phyloP scores from a whole-genome alignment of 2,113 vertebrate genomes.

The Nibea coibor region DNA sequence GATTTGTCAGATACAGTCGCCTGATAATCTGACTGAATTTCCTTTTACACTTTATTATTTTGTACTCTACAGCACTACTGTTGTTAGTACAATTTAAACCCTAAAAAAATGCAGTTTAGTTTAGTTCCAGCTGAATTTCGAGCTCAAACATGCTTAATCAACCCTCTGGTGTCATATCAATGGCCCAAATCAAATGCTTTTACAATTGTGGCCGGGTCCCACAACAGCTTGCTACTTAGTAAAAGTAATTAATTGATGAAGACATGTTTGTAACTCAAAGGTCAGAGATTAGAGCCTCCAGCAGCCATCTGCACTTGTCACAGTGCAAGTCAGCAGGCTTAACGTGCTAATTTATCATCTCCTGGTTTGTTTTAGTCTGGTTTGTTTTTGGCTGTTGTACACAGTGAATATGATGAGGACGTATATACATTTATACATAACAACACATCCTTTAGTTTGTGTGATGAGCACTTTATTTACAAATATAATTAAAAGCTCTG shows the following conservation, averaged over 20 bases:
- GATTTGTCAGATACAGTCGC: not conserved
- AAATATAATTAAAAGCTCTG: conserved; percentile 99
- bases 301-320: not conserved
- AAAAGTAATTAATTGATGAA: not conserved
- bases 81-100: not conserved
- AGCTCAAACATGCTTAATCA: not conserved
- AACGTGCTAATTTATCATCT: not conserved
- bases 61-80: too few relatives aligned
- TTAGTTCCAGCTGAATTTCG: not conserved
- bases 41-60: not conserved
- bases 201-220: too few relatives aligned
- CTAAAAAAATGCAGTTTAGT: not conserved
- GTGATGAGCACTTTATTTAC: conserved; percentile 99
- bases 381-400: not conserved
- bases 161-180: too few relatives aligned
- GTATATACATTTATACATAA: not conserved
- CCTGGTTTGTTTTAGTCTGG: not conserved
- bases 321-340: not conserved
- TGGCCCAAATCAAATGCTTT: too few relatives aligned
- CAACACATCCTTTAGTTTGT: conserved; percentile 44
- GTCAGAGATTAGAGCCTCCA: not conserved
- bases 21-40: not conserved
- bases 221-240: not conserved
- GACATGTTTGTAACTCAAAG: conserved; percentile 1
- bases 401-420: not conserved